phyloP scores from a whole-genome alignment of 2,113 vertebrate species.

The Egretta garzetta region DNA sequence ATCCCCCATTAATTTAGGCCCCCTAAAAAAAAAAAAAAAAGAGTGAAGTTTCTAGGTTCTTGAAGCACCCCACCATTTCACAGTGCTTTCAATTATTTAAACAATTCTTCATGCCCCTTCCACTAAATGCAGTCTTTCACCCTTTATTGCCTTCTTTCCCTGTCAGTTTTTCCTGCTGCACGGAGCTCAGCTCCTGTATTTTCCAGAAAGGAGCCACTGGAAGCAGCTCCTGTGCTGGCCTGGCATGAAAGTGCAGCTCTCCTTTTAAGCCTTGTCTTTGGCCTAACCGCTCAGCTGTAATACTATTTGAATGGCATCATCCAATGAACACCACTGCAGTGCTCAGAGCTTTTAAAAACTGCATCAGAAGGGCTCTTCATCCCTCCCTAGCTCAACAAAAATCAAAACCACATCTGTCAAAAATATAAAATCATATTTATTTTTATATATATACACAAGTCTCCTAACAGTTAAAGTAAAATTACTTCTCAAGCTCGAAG shows the following conservation, averaged over 20 bases:
- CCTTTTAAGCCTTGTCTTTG: neutral
- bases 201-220: neutral
- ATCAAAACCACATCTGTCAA: constrained; percentile 14
- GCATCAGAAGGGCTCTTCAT: neutral
- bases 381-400: neutral
- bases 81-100: neutral
- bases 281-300: neutral
- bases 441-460: neutral
- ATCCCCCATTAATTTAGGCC: neutral
- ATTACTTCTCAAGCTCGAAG: constrained; percentile 15
- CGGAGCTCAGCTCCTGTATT: neutral
- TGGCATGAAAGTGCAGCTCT: neutral
- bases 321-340: neutral
- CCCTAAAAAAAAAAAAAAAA: neutral
- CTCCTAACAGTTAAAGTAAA: constrained; percentile 3
- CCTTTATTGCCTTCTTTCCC: neutral
- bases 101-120: neutral
- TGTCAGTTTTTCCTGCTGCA: neutral
- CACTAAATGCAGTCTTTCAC: neutral
- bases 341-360: neutral
- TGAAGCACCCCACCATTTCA: neutral
- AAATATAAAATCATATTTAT: neutral
- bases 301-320: neutral
- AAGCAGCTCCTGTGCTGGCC: neutral
- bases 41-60: neutral